A percentile compares a stretch with the other conserved stretches of the same genome.
Conservation (phyloP, 2,113 vertebrate genomes). For the Engystomops pustulosus region DNA sequence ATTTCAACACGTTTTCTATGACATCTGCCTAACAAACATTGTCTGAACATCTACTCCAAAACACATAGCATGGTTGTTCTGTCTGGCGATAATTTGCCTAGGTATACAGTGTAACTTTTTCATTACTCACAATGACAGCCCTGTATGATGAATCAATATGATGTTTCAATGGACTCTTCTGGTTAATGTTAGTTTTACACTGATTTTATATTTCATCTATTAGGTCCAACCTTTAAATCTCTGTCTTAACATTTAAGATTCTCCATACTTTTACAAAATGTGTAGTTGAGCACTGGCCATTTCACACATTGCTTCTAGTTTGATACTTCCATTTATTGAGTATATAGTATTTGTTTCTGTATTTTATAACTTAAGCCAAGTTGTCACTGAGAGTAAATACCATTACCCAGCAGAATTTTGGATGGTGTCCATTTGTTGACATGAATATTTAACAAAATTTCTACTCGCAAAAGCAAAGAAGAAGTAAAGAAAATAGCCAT, state of each 20-base stretch:
- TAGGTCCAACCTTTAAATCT: too few relatives aligned
- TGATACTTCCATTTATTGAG: slow-evolving; percentile 23
- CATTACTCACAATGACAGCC: too few relatives aligned
- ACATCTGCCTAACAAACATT: too few relatives aligned
- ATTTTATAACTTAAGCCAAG: slow-evolving; percentile 14
- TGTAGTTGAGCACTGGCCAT: background rate
- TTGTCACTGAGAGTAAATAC: slow-evolving; percentile 18
- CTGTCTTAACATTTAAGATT: too few relatives aligned
- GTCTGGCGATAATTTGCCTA: too few relatives aligned
- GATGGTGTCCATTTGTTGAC: slow-evolving; percentile 30
- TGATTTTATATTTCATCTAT: background rate
- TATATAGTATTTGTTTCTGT: slow-evolving; percentile 8
- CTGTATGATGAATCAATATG: too few relatives aligned
- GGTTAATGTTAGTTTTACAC: background rate
- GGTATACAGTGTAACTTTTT: too few relatives aligned
- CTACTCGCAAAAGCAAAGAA: slow-evolving; percentile 11
- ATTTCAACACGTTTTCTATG: too few relatives aligned
- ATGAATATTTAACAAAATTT: slow-evolving; percentile 29
- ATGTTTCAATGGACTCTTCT: background rate
- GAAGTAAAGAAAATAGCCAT: background rate
- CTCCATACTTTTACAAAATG: too few relatives aligned
- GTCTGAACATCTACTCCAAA: too few relatives aligned
- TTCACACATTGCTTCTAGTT: background rate
- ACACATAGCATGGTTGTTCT: too few relatives aligned
- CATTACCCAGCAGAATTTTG: slow-evolving; percentile 37